Base-by-base conservation (phyloP, 2,113 vertebrate species). In the Brienomyrus longianalis region DNA sequence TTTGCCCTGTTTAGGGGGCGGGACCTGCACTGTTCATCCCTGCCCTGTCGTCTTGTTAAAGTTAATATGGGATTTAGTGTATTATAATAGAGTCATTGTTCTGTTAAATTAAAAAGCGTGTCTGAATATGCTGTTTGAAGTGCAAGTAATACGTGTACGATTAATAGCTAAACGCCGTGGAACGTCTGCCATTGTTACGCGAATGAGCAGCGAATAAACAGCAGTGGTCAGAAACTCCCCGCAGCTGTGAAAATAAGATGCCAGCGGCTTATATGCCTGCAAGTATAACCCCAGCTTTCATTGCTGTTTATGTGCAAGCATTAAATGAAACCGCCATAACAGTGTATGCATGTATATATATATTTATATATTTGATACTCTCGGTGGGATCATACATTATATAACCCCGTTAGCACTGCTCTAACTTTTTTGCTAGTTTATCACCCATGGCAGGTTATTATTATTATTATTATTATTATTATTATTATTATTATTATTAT, bases 161-260 rank as follows among this genome's bases (percentile, higher is more conserved):
- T 17, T 39, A 43, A 80, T 80, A 80, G 17, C 31, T 80, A 43
- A 80, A 39, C 35, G 74, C 21, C 35, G n/a, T 74, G 66, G 11
- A 74, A 10, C 31, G 66, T 74, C 66, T 35, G 31, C 66, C 31
- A 74, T 35, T 35, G 66, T 74, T 77, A 77, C 70, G 70, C 70
- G 39, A 77, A 15, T 15, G 31, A 74, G n/a, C 10, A 31, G 66
- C 66, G 13, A 74, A 74, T 74, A 74, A 74, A 74, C 66, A 74
- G n/a, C 66, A 31, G 54, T 56, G 66, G 66, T n/a, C 77, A 45
- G 39, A 39, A 43, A 45, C 43, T 83, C 13, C 43, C 39, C 5
- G 35, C 77, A 83, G 77, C 77, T 83, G 77, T 83, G 77, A 43
- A 83, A 83, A 83, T 83, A 83, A 21, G 77, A 43, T 45, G 83